Conservation (phyloP, 2,888 invertebrate genomes). For the Andrena hattorfiana region DNA sequence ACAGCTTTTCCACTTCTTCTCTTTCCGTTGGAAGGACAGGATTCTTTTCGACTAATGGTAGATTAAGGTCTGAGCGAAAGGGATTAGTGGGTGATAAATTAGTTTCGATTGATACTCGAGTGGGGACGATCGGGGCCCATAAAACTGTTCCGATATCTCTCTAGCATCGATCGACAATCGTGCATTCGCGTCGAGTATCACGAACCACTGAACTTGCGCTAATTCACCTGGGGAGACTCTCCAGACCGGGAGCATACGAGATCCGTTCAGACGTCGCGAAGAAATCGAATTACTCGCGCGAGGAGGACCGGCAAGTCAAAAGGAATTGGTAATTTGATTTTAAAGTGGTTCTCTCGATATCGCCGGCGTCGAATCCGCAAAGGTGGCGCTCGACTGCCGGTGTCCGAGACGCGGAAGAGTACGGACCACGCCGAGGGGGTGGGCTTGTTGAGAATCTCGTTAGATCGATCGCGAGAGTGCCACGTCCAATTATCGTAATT, state of each 20-base stretch:
- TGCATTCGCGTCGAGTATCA: not conserved
- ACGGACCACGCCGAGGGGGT: not conserved
- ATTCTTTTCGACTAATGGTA: not conserved
- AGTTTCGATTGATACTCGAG: not conserved
- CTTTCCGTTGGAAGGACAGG: not conserved
- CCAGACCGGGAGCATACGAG: not conserved
- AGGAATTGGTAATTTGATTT: constrained; percentile 55
- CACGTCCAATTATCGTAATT: constrained; percentile 74
- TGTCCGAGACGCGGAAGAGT: constrained; percentile 33
- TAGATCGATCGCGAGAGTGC: constrained; percentile 68
- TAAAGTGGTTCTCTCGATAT: constrained; percentile 40
- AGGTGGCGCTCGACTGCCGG: constrained; percentile 43
- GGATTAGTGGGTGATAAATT: not conserved
- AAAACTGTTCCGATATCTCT: no score
- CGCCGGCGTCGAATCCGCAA: constrained; percentile 18
- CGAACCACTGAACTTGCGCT: not conserved
- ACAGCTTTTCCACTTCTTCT: constrained; percentile 11
- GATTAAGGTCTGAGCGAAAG: not conserved
- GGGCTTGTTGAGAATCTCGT: constrained; percentile 67
- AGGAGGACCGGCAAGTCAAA: constrained; percentile 30
- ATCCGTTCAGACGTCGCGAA: constrained; percentile 22
- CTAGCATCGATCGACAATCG: no score
- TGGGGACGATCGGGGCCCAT: no score
- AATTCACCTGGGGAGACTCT: not conserved
- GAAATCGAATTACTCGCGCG: constrained; percentile 34